Evolutionary conservation across 2,113 vertebrate species (phyloP).

Genomic region (Microtus pennsylvanicus): DNA sequence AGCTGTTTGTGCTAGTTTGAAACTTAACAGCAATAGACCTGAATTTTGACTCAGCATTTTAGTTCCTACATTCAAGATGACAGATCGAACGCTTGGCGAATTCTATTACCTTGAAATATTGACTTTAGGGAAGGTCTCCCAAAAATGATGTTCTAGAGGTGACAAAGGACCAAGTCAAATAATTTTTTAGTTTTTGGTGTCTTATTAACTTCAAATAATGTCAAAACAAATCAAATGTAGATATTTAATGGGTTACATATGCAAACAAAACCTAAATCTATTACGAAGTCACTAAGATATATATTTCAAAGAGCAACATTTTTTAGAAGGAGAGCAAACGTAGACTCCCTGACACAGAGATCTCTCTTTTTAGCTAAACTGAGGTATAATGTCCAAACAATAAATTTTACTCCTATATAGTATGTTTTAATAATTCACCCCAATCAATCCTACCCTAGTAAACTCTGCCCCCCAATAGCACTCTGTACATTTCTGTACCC

Average conservation of each 20-base stretch:
- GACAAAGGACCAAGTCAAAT: slow-evolving; percentile 6
- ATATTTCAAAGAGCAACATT: slow-evolving; percentile 56
- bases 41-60: background rate
- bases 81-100: background rate
- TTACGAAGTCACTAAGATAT: slow-evolving; percentile 36
- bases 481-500: background rate
- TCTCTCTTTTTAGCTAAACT: slow-evolving; percentile 16
- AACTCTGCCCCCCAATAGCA: background rate
- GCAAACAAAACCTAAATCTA: slow-evolving; percentile 46
- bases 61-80: background rate
- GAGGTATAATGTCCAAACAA: background rate
- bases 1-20: background rate
- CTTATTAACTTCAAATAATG: slow-evolving; percentile 37
- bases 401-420: background rate
- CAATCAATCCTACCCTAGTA: background rate
- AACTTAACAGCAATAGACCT: background rate
- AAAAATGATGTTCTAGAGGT: background rate
- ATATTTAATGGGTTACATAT: background rate
- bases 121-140: background rate
- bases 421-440: slow-evolving; percentile 34
- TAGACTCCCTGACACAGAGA: slow-evolving; percentile 28
- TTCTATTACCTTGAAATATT: background rate
- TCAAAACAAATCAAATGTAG: slow-evolving; percentile 39
- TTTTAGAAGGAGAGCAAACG: background rate
- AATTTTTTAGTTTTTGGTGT: slow-evolving; percentile 12